Percentiles rank a stretch among this genome's conserved stretches.
Conservation (phyloP, 2,888 invertebrate genomes). For the Cerastis leucographa region DNA sequence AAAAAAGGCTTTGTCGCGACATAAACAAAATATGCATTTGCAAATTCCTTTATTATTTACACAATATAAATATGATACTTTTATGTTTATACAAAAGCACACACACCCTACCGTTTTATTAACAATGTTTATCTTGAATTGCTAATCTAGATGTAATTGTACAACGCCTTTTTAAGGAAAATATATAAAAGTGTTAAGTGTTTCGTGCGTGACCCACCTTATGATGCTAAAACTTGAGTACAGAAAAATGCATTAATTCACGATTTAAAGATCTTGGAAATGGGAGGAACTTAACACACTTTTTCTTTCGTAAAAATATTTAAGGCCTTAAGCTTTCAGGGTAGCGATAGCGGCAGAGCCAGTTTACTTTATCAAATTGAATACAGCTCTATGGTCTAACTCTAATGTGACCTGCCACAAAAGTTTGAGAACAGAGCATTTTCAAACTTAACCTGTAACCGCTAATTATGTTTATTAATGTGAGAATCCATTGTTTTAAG, state of each 20-base stretch:
- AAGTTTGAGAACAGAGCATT: background rate
- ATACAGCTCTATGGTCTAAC: too few species aligned
- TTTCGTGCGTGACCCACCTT: constrained; percentile 30
- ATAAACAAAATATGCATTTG: background rate
- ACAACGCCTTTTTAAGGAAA: background rate
- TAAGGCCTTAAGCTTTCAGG: background rate
- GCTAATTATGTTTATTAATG: constrained; percentile 24
- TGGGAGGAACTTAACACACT: background rate
- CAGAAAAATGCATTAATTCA: background rate
- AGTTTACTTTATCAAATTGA: too few species aligned
- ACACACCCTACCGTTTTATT: background rate
- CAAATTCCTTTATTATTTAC: background rate
- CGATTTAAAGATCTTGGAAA: background rate
- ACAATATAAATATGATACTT: too few species aligned
- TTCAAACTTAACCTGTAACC: constrained; percentile 6
- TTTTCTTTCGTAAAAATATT: background rate
- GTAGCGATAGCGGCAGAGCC: too few species aligned
- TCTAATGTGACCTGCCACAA: background rate
- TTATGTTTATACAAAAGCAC: too few species aligned
- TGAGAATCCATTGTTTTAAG: constrained; percentile 31
- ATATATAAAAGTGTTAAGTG: background rate
- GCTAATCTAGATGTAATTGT: constrained; percentile 4
- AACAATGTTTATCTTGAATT: constrained; percentile 8
- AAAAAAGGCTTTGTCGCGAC: background rate
- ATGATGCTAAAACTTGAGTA: too few species aligned